Conservation (phyloP, 2,797 vertebrate species). For the Amblyopsis hoosieri region DNA sequence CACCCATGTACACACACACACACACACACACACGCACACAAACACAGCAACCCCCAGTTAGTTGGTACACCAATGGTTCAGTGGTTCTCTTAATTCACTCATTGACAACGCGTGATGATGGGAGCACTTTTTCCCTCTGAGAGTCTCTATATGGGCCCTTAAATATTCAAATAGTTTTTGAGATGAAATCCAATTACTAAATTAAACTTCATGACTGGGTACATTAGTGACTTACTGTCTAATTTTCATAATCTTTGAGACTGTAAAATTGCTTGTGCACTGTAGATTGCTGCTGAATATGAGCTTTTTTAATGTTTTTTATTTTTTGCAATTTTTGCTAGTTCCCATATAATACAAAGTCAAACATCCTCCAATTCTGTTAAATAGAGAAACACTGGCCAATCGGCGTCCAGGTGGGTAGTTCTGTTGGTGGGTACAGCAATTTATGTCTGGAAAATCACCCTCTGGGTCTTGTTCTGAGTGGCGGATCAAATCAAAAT, state of each 20-base stretch:
- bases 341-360: too few relatives aligned
- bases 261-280: neutral
- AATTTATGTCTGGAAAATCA: too few relatives aligned
- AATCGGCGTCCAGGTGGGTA: too few relatives aligned
- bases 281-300: neutral
- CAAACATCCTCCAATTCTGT: too few relatives aligned
- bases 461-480: too few relatives aligned
- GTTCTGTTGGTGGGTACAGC: too few relatives aligned
- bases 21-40: slow-evolving; percentile 6
- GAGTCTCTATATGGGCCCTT: neutral
- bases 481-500: too few relatives aligned
- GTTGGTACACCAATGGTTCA: slow-evolving; percentile 14
- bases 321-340: neutral
- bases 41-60: neutral
- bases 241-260: too few relatives aligned
- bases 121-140: slow-evolving; percentile 11
- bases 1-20: slow-evolving; percentile 5
- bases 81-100: slow-evolving; percentile 18
- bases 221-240: neutral
- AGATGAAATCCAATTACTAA: neutral
- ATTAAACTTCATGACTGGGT: neutral
- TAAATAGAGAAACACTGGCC: too few relatives aligned
- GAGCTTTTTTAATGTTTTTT: neutral
- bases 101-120: slow-evolving; percentile 16
- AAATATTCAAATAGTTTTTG: too few relatives aligned